Percentiles rank a stretch among this genome's conserved stretches.
phyloP scores from a whole-genome alignment of 37 sponge, comb jelly and placozoan genomes.

The Oopsacas minuta region DNA sequence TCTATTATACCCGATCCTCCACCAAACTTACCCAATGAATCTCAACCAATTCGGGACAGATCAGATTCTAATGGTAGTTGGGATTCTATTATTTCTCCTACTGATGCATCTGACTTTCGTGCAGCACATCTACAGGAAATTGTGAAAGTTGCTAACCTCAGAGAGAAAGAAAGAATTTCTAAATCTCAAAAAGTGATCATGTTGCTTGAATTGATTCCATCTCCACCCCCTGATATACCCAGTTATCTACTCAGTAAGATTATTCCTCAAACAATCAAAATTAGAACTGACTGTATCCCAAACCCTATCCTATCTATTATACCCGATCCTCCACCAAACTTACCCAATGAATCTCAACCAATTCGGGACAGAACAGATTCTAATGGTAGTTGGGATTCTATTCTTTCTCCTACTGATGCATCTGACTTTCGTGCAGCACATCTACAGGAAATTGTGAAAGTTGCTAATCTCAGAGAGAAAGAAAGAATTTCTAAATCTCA shows the following conservation, averaged over 20 bases:
- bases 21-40: neutral
- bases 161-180: too few relatives aligned
- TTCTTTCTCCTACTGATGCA: too few relatives aligned
- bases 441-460: neutral
- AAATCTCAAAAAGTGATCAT: neutral
- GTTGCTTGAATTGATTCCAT: neutral
- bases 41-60: neutral
- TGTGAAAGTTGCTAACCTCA: neutral
- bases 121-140: neutral
- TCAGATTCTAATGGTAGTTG: neutral
- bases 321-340: neutral
- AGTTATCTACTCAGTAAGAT: neutral
- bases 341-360: neutral
- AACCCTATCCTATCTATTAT: neutral
- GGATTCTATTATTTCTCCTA: neutral
- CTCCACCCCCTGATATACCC: constrained; percentile 11
- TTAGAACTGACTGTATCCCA: neutral
- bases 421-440: too few relatives aligned
- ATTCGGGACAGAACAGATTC: neutral
- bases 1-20: neutral
- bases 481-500: neutral
- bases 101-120: neutral
- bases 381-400: neutral
- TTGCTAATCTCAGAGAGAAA: neutral
- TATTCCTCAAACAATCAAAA: neutral